Base-by-base conservation (phyloP, 2,797 vertebrate genomes). In the Sardinella longiceps region DNA sequence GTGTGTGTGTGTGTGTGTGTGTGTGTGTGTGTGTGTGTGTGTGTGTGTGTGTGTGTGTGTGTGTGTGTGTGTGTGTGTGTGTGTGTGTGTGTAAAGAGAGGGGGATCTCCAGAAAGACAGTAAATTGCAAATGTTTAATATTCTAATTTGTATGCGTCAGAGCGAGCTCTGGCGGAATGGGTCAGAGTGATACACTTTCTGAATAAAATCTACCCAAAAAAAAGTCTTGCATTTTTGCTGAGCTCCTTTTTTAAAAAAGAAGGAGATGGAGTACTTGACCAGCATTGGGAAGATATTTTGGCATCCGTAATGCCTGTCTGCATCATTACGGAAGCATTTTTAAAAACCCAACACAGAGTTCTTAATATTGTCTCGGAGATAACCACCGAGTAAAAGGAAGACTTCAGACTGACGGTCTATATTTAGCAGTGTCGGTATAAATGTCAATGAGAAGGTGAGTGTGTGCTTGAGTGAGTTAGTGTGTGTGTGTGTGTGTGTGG, bases 51-150 rank as follows among this genome's bases (percentile, higher is more conserved):
- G 48, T 51, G 14, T 3, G n/a, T 7, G n/a, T 5, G 2, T 39
- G 28, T 6, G 23, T 63, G 82, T n/a, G 56, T 7, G 25, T 2
- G n/a, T 5, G 2, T 39, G 28, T 6, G 23, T 63, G 82, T n/a
- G 56, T 11, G 48, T 14, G 48, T 50, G 48, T 11, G n/a, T n/a
- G n/a, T n/a, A n/a, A n/a, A n/a, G n/a, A 4, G 56, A 6, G 60
- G 60, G 63, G 63, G 28, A 33, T 48, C 25, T 83, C 45, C 50
- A 20, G 46, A 46, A 63, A 66, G 58, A 46, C 25, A 46, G 60
- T 23, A 45, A 30, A 83, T 28, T 70, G 56, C 43, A 48, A 70
- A 66, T 60, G 82, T 48, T 74, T 74, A 74, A 74, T 74, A 74
- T 74, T 74, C 66, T 33, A 74, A 74, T 74, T 74, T 74, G 66